phyloP scores from a whole-genome alignment of 2,797 vertebrate species.

The Trachops cirrhosus region DNA sequence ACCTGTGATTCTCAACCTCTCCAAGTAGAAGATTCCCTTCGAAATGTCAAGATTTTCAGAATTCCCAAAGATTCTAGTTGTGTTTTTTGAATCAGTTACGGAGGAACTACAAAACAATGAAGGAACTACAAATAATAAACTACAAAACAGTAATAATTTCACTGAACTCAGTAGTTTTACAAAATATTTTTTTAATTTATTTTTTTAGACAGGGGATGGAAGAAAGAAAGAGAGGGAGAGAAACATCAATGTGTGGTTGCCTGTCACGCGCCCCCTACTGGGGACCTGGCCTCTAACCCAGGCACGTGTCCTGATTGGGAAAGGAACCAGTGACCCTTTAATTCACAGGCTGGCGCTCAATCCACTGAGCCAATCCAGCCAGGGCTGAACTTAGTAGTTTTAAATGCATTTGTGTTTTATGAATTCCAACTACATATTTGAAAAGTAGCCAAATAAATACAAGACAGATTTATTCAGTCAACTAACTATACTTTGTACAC shows the following conservation, averaged over 20 bases:
- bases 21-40: slow-evolving; percentile 9
- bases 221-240: too few relatives aligned
- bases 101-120: slow-evolving; percentile 14
- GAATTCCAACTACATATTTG: not conserved
- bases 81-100: not conserved
- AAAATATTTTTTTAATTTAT: not conserved
- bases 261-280: too few relatives aligned
- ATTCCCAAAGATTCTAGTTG: not conserved
- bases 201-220: too few relatives aligned
- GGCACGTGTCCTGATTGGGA: too few relatives aligned
- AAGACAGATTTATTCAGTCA: not conserved
- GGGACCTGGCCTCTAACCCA: too few relatives aligned
- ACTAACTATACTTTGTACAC: not conserved
- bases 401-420: not conserved
- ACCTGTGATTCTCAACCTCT: slow-evolving; percentile 33
- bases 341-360: too few relatives aligned
- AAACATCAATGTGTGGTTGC: too few relatives aligned
- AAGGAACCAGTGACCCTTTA: too few relatives aligned
- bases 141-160: not conserved
- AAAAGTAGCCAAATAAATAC: not conserved
- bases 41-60: slow-evolving; percentile 54
- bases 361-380: too few relatives aligned
- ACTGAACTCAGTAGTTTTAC: not conserved
- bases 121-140: not conserved
- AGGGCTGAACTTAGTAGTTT: not conserved